A percentile compares a stretch with the other conserved stretches of the same genome.
These are phyloP conservation scores for Odobenus rosmarus DNA, from an alignment of 2,113 vertebrate species.

Conservation along the genomic window DNA sequence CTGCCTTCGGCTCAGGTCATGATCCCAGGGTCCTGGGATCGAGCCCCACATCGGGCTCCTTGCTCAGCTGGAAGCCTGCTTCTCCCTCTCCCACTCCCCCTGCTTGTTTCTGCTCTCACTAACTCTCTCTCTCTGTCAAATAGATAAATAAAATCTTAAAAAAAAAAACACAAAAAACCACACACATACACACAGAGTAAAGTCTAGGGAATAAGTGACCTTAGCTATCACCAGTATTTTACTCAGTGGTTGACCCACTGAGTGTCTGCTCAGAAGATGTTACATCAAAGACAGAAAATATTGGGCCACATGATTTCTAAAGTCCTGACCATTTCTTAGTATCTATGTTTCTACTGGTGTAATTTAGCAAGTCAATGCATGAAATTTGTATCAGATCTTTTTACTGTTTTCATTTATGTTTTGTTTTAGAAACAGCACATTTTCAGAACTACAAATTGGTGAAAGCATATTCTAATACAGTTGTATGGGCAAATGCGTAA, in stretches of 20 bases:
- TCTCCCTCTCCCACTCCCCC: too few relatives aligned
- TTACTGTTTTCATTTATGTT: not conserved
- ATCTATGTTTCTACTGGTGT: not conserved
- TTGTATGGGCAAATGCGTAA: not conserved
- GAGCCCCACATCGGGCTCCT: too few relatives aligned
- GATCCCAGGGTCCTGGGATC: too few relatives aligned
- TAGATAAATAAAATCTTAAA: too few relatives aligned
- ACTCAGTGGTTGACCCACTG: not conserved
- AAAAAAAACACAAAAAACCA: not conserved
- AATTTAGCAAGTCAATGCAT: not conserved
- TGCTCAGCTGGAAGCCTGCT: too few relatives aligned
- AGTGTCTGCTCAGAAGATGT: not conserved
- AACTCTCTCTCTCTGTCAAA: too few relatives aligned
- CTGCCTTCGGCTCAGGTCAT: too few relatives aligned
- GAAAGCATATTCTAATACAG: not conserved
- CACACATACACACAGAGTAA: not conserved
- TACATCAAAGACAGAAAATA: not conserved
- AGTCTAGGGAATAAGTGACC: not conserved
- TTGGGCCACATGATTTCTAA: not conserved
- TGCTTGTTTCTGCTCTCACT: too few relatives aligned
- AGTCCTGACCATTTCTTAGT: not conserved
- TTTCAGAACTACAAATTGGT: not conserved
- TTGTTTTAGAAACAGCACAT: constrained; percentile 32
- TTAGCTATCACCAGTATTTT: not conserved
- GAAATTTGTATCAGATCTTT: not conserved